These are phyloP conservation scores for Reinhardtius hippoglossoides DNA, from an alignment of 2,113 vertebrate species.

Conservation along the genomic window DNA sequence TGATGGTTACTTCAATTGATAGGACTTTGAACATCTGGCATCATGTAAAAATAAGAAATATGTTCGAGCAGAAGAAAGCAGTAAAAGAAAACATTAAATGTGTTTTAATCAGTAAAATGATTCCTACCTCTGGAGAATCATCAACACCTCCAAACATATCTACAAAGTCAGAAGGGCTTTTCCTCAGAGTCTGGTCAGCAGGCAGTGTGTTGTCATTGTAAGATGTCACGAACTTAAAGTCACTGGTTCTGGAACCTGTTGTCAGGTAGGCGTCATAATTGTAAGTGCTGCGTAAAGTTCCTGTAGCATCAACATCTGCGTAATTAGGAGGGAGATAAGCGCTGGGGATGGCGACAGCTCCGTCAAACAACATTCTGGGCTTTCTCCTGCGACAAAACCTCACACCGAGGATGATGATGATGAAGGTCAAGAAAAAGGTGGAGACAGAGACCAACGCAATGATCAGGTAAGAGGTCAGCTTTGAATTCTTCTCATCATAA, in stretches of 20 bases:
- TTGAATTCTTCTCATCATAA: constrained; percentile 63
- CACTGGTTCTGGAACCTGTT: constrained; percentile 57
- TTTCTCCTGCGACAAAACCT: constrained; percentile 58
- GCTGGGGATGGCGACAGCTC: constrained; percentile 58
- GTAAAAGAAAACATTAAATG: too few relatives aligned
- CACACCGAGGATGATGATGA: constrained; percentile 53
- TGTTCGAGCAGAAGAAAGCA: not conserved
- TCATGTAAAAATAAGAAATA: too few relatives aligned
- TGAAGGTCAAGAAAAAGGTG: constrained; percentile 65
- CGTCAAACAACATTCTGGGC: constrained; percentile 57
- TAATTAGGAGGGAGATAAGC: constrained; percentile 63
- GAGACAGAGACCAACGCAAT: constrained; percentile 59
- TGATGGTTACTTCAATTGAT: too few relatives aligned
- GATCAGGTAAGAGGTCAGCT: constrained; percentile 75
- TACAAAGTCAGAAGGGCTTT: constrained; percentile 42
- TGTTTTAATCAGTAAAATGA: not conserved
- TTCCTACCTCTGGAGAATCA: not conserved
- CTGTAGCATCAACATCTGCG: constrained; percentile 56
- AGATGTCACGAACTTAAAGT: constrained; percentile 58
- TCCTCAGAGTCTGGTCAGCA: constrained; percentile 54
- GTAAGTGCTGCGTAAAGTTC: constrained; percentile 58
- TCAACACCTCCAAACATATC: constrained; percentile 22
- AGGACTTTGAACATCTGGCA: too few relatives aligned
- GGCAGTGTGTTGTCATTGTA: constrained; percentile 56
- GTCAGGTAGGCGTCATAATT: constrained; percentile 61